Evolutionary conservation across 2,888 invertebrate genomes (phyloP), one percentile per base, ranked within the genome.

Genomic region (Nycteola revayana): DNA sequence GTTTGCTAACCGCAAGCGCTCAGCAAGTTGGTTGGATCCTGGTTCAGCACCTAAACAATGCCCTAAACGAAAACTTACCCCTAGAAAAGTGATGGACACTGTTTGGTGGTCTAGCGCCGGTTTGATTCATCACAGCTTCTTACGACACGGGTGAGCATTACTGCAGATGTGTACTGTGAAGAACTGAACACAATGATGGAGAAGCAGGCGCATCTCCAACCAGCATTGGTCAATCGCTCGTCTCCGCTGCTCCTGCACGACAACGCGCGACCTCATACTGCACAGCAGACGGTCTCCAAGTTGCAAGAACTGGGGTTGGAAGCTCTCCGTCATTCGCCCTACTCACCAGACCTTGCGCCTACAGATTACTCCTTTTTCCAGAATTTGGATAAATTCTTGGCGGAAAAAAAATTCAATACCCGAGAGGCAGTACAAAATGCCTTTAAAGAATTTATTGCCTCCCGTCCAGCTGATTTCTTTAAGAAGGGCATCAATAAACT

Each of bases 91-190:
- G 32, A 36, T 48, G 37, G 38, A 41, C 37, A 35, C 14, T 8
- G 29, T 8, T 23, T 11, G 23, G 29, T 29, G 29, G 23, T 22
- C 29, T 44, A 44, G 41, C 26, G 49, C 40, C 36, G 41, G 45
- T 49, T 36, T 50, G 21, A 41, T 48, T 48, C 40, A 48, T 46
- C 42, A 49, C 45, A 54, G 47, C 40, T 50, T 49, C 36, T 49
- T 49, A 44, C 39, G 44, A 49, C 44, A 44, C 32, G 41, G 42
- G 28, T 29, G 27, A 24, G 28, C 29, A 34, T 40, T 45, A 48
- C 42, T 40, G 44, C 32, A 42, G 42, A 45, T 53, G 38, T 45
- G 41, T 38, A 42, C 31, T 44, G 44, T 49, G 27, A 41, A 38
- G 37, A 47, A 44, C 25, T 28, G 32, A 28, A 32, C 29, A 45